Evolutionary conservation across 1,140 invertebrate genomes (phyloP), one percentile per base, ranked within the genome.

Genomic region (Stegodyphus mimosarum): DNA sequence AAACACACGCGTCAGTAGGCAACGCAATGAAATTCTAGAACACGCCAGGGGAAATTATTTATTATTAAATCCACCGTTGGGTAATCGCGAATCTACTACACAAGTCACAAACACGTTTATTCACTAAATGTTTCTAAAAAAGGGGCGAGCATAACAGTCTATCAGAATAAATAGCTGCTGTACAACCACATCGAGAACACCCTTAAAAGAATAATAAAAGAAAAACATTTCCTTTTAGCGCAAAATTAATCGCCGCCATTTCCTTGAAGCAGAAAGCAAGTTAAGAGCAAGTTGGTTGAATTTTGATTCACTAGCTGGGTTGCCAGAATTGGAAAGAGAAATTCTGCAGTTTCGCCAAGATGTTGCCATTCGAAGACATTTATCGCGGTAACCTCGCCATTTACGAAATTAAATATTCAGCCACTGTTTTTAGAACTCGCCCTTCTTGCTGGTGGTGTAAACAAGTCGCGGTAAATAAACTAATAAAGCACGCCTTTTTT

Each of bases 241-340:
- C 70, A 81, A 81, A 81, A 81, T 81, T 81, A 81, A 81, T 81
- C 55, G 79, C 10, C 79, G 50, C 70, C 60, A 81, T 81, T 81
- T 81, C 79, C 79, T 81, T 73, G 79, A 81, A 81, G 78, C 53
- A 71, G 70, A 81, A 72, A 73, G 77, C 18, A 60, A 69, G 71
- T 73, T 55, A 73, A 51, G 79, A 73, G 79, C 33, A 33, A 81
- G 79, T 81, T 71, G 67, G 67, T 71, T 81, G 79, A 81, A 81
- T 81, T 81, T 81, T 81, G 79, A 81, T 81, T 81, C 79, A 81
- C 50, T 17, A 33, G 48, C n/a, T 10, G 70, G 79, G 79, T 72
- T 81, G 18, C 70, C 70, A 64, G n/a, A 52, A 51, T 52, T 49
- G 48, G 18, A 33, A 17, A 69, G 52, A 69, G 66, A 51, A 13